Evolutionary conservation across 2,888 invertebrate genomes (phyloP).

Genomic region (Molorchus minor): DNA sequence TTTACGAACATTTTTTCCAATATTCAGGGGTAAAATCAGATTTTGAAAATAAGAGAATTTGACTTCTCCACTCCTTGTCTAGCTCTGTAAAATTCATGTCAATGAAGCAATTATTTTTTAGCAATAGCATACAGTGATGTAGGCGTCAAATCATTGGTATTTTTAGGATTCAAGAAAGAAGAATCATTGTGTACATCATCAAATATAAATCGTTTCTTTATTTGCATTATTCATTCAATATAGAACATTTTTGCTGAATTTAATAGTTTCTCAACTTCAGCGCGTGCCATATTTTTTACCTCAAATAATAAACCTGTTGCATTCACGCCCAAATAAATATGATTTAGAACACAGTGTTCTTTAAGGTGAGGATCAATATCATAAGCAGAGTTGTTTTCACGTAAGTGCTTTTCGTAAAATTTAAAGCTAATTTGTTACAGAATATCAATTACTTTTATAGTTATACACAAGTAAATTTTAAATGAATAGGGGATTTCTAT

Average conservation of each 20-base stretch:
- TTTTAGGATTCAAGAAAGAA: too few relatives aligned
- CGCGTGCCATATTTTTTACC: too few relatives aligned
- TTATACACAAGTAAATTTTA: too few relatives aligned
- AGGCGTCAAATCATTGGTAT: too few relatives aligned
- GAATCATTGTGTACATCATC: slow-evolving; percentile 17
- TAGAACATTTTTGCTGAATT: slow-evolving; percentile 17
- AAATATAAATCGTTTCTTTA: slow-evolving; percentile 18
- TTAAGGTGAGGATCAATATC: slow-evolving; percentile 12
- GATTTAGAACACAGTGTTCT: slow-evolving; percentile 13
- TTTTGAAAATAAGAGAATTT: slow-evolving; percentile 9
- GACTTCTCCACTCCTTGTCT: slow-evolving; percentile 18
- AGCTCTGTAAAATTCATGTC: slow-evolving; percentile 15
- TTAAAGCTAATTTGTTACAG: slow-evolving; percentile 10
- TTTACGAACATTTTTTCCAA: slow-evolving; percentile 12
- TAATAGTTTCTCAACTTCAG: slow-evolving; percentile 20
- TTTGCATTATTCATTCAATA: slow-evolving; percentile 15
- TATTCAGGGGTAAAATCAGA: background rate
- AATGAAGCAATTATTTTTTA: slow-evolving; percentile 15
- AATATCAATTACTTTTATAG: too few relatives aligned
- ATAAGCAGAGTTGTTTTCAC: slow-evolving; percentile 15
- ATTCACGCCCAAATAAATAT: slow-evolving; percentile 15
- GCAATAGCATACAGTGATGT: background rate
- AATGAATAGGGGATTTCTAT: too few relatives aligned
- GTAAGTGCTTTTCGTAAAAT: slow-evolving; percentile 14
- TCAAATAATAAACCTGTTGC: slow-evolving; percentile 20